A percentile compares a stretch with the other conserved stretches of the same genome.
Conservation (phyloP, 2,888 invertebrate genomes). For the Caenorhabditis sp. region DNA sequence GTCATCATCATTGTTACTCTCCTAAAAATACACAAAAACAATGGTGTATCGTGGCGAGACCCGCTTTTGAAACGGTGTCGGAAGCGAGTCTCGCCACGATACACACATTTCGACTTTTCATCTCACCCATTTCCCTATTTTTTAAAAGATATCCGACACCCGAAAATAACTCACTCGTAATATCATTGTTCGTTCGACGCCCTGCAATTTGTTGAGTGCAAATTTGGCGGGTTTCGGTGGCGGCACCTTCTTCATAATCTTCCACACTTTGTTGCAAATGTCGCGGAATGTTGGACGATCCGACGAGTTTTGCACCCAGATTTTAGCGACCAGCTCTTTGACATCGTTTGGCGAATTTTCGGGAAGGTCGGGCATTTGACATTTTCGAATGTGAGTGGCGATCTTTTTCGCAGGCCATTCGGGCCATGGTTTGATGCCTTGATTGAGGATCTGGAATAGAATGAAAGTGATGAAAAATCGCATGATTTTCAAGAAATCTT, state of each 20-base stretch:
- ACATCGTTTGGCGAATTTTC: constrained; percentile 5
- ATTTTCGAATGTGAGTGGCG: constrained; percentile 13
- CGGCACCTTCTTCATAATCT: constrained; percentile 1
- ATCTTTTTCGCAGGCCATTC: constrained; percentile 8
- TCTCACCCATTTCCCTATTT: too few relatives aligned
- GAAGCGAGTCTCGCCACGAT: too few relatives aligned
- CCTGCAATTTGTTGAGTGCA: not conserved
- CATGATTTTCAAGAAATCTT: too few relatives aligned
- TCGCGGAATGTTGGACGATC: constrained; percentile 5
- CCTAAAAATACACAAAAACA: too few relatives aligned
- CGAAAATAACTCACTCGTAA: not conserved
- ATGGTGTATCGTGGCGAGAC: too few relatives aligned
- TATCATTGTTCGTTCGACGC: constrained; percentile 1
- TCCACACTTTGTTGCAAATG: constrained; percentile 6
- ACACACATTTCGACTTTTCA: too few relatives aligned
- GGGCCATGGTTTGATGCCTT: constrained; percentile 10
- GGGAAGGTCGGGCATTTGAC: constrained; percentile 2
- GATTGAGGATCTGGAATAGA: constrained; percentile 2
- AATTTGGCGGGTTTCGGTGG: constrained; percentile 4
- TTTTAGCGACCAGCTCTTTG: constrained; percentile 4
- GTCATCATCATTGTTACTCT: too few relatives aligned
- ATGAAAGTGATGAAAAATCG: too few relatives aligned
- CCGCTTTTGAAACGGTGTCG: too few relatives aligned
- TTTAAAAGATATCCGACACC: too few relatives aligned
- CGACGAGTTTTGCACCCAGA: not conserved